A percentile compares a stretch with the other conserved stretches of the same genome.
phyloP scores from a whole-genome alignment of 1,140 invertebrate genomes.

The Platyscapa corneri region DNA sequence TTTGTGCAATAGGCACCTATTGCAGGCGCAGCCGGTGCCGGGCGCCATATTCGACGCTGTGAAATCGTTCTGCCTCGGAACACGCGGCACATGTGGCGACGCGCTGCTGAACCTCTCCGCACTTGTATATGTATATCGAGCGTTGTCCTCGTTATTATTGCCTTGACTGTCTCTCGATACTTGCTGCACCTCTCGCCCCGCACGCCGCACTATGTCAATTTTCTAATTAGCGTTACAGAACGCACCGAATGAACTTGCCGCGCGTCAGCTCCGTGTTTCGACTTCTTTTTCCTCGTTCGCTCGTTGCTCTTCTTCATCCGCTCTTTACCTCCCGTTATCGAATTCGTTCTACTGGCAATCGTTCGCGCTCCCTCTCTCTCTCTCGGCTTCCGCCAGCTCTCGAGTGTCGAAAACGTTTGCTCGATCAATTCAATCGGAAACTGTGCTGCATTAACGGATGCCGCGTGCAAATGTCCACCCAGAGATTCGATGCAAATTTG shows the following conservation, averaged over 20 bases:
- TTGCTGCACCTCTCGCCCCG: neutral
- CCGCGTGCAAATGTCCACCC: too few species aligned
- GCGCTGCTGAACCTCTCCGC: neutral
- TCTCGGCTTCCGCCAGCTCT: neutral
- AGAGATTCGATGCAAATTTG: too few species aligned
- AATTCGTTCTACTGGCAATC: neutral
- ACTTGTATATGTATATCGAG: conserved; percentile 50
- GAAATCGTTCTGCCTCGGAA: conserved; percentile 69
- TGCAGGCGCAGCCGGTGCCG: conserved; percentile 70
- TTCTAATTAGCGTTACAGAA: conserved; percentile 51
- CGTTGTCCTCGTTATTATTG: conserved; percentile 66
- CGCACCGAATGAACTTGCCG: conserved; percentile 32
- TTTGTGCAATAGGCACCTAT: conserved; percentile 73
- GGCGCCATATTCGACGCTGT: conserved; percentile 65
- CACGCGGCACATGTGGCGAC: conserved; percentile 67
- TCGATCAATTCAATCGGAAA: neutral
- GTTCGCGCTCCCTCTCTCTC: neutral
- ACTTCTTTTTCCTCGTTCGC: neutral
- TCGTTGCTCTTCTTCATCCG: conserved; percentile 1
- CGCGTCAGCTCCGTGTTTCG: neutral
- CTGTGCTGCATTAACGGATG: neutral
- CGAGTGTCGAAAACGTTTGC: neutral
- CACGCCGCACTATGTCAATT: conserved; percentile 29
- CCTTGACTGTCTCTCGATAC: conserved; percentile 46
- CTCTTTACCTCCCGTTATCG: neutral